Percentiles rank a stretch among this genome's conserved stretches.
Evolutionary conservation across 2,888 invertebrate species (phyloP).

Genomic region (Drosophila picticornis): DNA sequence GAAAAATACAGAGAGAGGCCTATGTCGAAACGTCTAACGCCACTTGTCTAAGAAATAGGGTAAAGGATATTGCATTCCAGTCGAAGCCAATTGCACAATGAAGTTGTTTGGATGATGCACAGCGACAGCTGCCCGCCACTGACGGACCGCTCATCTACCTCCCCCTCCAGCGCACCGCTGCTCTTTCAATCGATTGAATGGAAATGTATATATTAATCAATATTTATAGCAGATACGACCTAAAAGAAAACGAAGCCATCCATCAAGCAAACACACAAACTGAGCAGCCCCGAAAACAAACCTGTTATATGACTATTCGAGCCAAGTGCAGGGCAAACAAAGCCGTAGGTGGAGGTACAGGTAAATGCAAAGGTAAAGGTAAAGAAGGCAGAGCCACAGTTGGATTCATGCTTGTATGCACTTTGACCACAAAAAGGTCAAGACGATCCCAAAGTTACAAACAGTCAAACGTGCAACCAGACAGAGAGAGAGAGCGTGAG

Average conservation of each 20-base stretch:
- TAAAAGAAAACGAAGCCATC: constrained; percentile 57
- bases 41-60: constrained; percentile 26
- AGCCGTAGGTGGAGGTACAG: constrained; percentile 10
- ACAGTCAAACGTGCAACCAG: constrained; percentile 8
- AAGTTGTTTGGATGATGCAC: constrained; percentile 71
- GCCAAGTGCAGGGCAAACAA: constrained; percentile 65
- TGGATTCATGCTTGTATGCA: constrained; percentile 77
- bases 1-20: neutral
- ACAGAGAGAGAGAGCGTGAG: constrained; percentile 11
- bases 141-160: neutral
- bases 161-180: no score
- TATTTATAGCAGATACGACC: constrained; percentile 69
- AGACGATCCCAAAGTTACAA: constrained; percentile 61
- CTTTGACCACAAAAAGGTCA: constrained; percentile 80
- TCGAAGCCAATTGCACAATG: constrained; percentile 68
- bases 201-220: constrained; percentile 76
- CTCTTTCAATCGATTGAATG: constrained; percentile 47
- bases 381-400: constrained; percentile 36
- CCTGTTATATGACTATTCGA: constrained; percentile 56
- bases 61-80: constrained; percentile 36
- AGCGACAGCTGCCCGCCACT: constrained; percentile 60
- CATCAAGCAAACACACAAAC: constrained; percentile 62
- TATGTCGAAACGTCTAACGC: constrained; percentile 32
- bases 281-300: constrained; percentile 53
- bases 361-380: constrained; percentile 26